Percentiles rank a stretch among this genome's conserved stretches.
Evolutionary conservation across 2,113 vertebrate genomes (phyloP).

Genomic region (Pomatorhinus ruficollis): DNA sequence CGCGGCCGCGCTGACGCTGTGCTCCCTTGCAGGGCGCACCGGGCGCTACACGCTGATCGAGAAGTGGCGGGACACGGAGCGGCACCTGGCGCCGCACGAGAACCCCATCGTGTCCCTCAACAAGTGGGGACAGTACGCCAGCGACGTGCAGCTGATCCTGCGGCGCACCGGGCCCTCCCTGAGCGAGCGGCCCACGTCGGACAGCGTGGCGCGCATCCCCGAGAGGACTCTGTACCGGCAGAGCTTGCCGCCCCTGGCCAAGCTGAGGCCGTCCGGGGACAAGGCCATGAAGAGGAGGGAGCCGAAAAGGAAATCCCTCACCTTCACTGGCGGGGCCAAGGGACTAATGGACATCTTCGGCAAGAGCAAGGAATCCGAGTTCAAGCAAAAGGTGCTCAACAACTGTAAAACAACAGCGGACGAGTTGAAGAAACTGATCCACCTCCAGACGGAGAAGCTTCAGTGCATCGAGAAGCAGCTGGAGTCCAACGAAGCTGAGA

Average conservation of each 20-base stretch:
- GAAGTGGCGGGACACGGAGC: constrained; percentile 94
- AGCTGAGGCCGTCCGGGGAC: constrained; percentile 86
- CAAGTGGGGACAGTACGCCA: constrained; percentile 97
- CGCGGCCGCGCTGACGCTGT: neutral
- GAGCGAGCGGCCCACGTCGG: constrained; percentile 90
- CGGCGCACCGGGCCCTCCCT: constrained; percentile 92
- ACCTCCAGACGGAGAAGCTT: constrained; percentile 90
- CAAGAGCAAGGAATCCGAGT: constrained; percentile 79
- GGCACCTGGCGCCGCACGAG: constrained; percentile 91
- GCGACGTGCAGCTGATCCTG: constrained; percentile 94
- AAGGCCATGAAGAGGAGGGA: constrained; percentile 88
- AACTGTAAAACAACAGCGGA: constrained; percentile 78
- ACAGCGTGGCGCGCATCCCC: constrained; percentile 84
- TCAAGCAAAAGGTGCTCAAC: constrained; percentile 83
- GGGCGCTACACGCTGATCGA: constrained; percentile 95
- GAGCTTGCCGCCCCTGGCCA: constrained; percentile 92
- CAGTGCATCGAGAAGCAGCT: constrained; percentile 86
- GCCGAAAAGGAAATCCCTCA: constrained; percentile 93
- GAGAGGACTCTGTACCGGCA: constrained; percentile 92
- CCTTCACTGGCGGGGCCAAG: constrained; percentile 91
- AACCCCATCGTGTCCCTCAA: constrained; percentile 94
- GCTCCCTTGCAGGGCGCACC: constrained; percentile 83
- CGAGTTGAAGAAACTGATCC: constrained; percentile 86
- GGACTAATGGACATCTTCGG: constrained; percentile 92
- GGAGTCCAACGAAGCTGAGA: constrained; percentile 84